phyloP scores from a whole-genome alignment of 2,113 vertebrate species.

The Catharus fuscescens region DNA sequence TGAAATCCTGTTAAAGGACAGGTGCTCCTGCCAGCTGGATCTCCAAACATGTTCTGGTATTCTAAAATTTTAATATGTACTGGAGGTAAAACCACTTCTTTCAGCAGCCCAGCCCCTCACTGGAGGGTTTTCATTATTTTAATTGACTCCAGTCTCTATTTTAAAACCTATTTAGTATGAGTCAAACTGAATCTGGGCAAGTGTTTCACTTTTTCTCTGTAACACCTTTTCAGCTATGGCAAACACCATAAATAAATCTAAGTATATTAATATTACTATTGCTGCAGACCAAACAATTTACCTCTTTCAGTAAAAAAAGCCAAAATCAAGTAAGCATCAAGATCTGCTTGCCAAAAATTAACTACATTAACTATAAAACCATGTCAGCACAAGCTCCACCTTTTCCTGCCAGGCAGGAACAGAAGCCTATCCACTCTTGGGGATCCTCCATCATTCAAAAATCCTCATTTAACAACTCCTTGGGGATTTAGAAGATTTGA shows the following conservation, averaged over 20 bases:
- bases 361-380: background rate
- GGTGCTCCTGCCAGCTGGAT: background rate
- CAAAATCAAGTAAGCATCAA: background rate
- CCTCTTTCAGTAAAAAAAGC: background rate
- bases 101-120: background rate
- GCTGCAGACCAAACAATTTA: background rate
- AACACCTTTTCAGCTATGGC: background rate
- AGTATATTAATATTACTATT: background rate
- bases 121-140: background rate
- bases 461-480: background rate
- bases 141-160: background rate
- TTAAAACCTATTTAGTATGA: background rate
- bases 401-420: background rate
- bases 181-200: background rate
- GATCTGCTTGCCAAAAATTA: background rate
- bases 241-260: background rate
- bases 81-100: background rate
- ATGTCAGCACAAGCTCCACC: background rate
- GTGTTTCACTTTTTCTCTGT: background rate
- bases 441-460: background rate
- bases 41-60: background rate
- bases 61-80: background rate
- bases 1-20: background rate
- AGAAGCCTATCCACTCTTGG: background rate
- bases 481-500: background rate